Evolutionary conservation across 2,888 invertebrate genomes (phyloP), one percentile per base, ranked within the genome.

Genomic region (Marronus borbonicus): DNA sequence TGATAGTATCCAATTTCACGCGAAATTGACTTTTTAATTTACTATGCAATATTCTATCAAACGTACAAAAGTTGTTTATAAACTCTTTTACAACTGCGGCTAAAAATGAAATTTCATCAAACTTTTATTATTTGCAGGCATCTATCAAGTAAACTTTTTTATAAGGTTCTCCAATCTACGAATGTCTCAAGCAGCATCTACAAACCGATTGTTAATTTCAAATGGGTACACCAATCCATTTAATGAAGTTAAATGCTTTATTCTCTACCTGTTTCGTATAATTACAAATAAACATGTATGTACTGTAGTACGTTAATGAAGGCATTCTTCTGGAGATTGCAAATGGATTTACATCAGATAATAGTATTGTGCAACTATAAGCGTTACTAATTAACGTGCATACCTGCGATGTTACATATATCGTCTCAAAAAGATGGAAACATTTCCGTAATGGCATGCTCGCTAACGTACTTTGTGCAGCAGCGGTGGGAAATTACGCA

Each of bases 321-420:
- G 69, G 28, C 44, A 65, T 60, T 70, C 8, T 70, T 31, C 20
- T 20, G 3, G 76, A 60, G 78, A 76, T 17, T 76, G 20, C 52
- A 58, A 68, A 55, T 79, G 78, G 76, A 79, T 79, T 79, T 79
- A 62, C 72, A 80, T 81, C 77, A 80, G 80, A 77, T 80, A 81
- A 80, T 80, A 79, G 79, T 79, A 76, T 31, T 64, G 77, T 80
- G 79, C 76, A 79, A 80, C 80, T 81, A 81, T 81, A 81, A 79
- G 75, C 78, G 79, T 78, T 36, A 70, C 62, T 76, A 79, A 79
- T 79, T 76, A 76, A 76, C 24, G 75, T 58, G 36, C 12, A 17
- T 17, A 39, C 20, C 55, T 24, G 20, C 69, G 20, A 20, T 44
- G 69, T 66, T 68, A 17, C 55, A 14, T 50, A 17, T 52, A n/a